Base-by-base conservation (phyloP, 2,888 invertebrate species). In the Xanthia icteritia region DNA sequence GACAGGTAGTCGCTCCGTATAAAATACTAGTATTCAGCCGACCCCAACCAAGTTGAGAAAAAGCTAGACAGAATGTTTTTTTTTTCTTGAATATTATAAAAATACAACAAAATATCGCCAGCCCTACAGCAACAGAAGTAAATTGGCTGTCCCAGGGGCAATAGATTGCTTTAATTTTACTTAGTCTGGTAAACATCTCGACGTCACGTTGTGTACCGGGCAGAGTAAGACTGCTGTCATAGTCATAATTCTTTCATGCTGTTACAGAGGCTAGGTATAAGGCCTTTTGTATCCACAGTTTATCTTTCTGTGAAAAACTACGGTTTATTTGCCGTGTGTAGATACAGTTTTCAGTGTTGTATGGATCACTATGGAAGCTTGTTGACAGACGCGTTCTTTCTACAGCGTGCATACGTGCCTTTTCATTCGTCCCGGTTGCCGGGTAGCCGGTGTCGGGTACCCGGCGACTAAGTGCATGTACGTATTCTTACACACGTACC, bases 91-190 rank as follows among this genome's bases (percentile, higher is more conserved):
- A 51, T 23, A 51, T 51, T 51, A 20, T 8, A 51, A 9, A 23
- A 51, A 51, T 23, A 51, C 23, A 20, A 20, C 8, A 8, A 20
- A 23, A 51, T 51, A 9, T 31, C 11, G 81, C 9, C 76, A 87
- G 20, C 87, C 87, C 87, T 84, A 66, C 1, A 54, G 65, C 17
- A 48, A 54, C 27, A 77, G 39, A 79, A 82, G 85, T 85, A 88
- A 87, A 87, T 87, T 87, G 87, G 85, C 87, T 83, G 76, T 76
- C 83, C 81, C 73, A 73, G 42, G 48, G 70, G 83, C 89, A 87
- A 87, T 82, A 79, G 85, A 86, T 84, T 81, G 83, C 83, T 85
- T 85, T 88, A 85, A 87, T 88, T 88, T 88, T 78, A 85, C 89
- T 87, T 81, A 83, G 77, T 51, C 76, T 60, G 78, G 85, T 75